Base-by-base conservation (phyloP, 1,140 invertebrate species). In the Panonychus citri region DNA sequence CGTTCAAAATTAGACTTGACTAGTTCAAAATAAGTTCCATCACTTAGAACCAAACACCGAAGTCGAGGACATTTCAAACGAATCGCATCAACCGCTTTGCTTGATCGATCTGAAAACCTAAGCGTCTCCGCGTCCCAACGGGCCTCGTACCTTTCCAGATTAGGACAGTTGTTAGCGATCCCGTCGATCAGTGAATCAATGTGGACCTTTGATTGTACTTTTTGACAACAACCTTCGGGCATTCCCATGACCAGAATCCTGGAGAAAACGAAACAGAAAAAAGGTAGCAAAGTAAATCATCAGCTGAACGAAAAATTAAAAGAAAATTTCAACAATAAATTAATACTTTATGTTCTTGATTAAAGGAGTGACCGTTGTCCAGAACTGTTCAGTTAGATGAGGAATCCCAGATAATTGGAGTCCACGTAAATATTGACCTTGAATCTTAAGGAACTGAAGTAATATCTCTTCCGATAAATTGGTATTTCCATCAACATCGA, bases 1-100 rank as follows among this genome's bases (percentile, higher is more conserved):
- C 95, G 76, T 69, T 98, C 94, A 67, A 98, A 99, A 70, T 99
- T 99, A 0, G 93, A 93, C 69, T 96, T 95, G 15, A 97, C 59
- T 60, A 96, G 85, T 73, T 99, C 95, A 66, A 96, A 99, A 70
- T 99, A 98, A 55, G 94, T 83, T 3, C 95, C 95, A 69, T 99
- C 95, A 68, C 89, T 95, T 66, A 90, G 71, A 7, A 82, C 80
- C 42, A 89, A 74, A 66, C 83, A 88, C 48, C 77, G 78, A 17
- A 91, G 70, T 67, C 86, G 84, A 0, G 88, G 71, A 63, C 86
- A 89, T 61, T 86, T 87, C 0, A 93, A 85, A 39, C 87, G 76
- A 43, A 90, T 70, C 37, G 86, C 81, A 68, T 93, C 87, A 34
- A 65, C 59, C 17, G 64, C 64, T 69, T 97, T 97, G 68, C 94